These are phyloP conservation scores for Dipodomys stephensi DNA, from an alignment of 2,113 vertebrate species.

Conservation along the genomic window DNA sequence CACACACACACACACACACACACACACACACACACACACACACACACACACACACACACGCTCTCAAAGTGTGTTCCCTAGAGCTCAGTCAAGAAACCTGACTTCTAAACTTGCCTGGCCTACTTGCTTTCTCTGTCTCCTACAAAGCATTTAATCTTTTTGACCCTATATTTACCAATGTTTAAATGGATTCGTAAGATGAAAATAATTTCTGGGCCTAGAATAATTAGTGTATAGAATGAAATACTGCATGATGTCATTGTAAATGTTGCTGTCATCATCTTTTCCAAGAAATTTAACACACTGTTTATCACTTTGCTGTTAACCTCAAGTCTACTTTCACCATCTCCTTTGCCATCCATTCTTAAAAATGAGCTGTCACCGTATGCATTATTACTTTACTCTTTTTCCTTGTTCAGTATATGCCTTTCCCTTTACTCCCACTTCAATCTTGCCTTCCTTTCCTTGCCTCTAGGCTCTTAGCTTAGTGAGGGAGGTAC, in stretches of 20 bases:
- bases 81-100: neutral
- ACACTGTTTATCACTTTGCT: conserved; percentile 22
- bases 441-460: neutral
- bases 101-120: neutral
- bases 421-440: neutral
- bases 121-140: neutral
- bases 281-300: conserved; percentile 29
- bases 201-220: conserved; percentile 35
- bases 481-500: neutral
- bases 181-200: conserved; percentile 31
- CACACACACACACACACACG: too few relatives aligned
- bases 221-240: conserved; percentile 44
- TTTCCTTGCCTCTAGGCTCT: neutral
- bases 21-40: too few relatives aligned
- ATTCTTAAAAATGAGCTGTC: neutral
- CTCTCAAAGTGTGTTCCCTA: neutral
- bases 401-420: conserved; percentile 16
- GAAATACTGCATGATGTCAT: conserved; percentile 32
- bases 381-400: neutral
- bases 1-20: too few relatives aligned
- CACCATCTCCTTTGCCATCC: neutral
- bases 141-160: conserved; percentile 27
- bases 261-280: conserved; percentile 35
- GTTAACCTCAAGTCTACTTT: neutral
- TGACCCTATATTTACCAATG: conserved; percentile 37